Evolutionary conservation across 2,888 invertebrate genomes (phyloP).

Genomic region (Leucoma salicis): DNA sequence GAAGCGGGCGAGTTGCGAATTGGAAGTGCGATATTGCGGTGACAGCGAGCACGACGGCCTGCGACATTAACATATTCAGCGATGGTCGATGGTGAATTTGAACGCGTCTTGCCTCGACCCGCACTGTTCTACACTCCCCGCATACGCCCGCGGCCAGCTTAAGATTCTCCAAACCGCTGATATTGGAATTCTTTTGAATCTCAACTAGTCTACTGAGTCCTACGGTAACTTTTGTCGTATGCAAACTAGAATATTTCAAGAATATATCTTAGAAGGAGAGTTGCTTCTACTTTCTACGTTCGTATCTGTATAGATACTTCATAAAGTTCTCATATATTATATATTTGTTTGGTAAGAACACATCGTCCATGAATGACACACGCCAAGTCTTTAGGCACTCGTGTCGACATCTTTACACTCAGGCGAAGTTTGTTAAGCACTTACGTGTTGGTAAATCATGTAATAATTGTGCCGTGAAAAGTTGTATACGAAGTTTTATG

Average conservation of each 20-base stretch:
- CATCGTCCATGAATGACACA: conserved; percentile 22
- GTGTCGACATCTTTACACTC: conserved; percentile 43
- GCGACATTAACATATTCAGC: conserved; percentile 72
- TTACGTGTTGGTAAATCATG: conserved; percentile 65
- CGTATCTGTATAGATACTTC: conserved; percentile 9
- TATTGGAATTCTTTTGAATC: conserved; percentile 79
- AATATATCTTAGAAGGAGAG: conserved; percentile 32
- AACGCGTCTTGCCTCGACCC: conserved; percentile 15
- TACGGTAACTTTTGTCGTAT: conserved; percentile 59
- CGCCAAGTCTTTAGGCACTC: conserved; percentile 38
- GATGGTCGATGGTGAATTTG: conserved; percentile 48
- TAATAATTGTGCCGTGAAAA: conserved; percentile 60
- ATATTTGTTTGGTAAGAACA: conserved; percentile 15
- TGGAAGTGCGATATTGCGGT: conserved; percentile 61
- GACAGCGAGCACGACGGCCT: conserved; percentile 44
- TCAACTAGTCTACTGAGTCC: conserved; percentile 56
- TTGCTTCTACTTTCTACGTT: conserved; percentile 16
- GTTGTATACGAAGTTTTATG: conserved; percentile 58
- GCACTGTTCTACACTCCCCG: conserved; percentile 17
- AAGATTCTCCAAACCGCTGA: conserved; percentile 50
- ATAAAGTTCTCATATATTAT: conserved; percentile 11
- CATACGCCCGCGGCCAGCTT: conserved; percentile 35
- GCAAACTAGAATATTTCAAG: conserved; percentile 59
- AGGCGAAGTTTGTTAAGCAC: conserved; percentile 59
- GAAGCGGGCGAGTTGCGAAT: conserved; percentile 46